phyloP scores from a whole-genome alignment of 2,888 invertebrate species.

The Spisula subtruncata region DNA sequence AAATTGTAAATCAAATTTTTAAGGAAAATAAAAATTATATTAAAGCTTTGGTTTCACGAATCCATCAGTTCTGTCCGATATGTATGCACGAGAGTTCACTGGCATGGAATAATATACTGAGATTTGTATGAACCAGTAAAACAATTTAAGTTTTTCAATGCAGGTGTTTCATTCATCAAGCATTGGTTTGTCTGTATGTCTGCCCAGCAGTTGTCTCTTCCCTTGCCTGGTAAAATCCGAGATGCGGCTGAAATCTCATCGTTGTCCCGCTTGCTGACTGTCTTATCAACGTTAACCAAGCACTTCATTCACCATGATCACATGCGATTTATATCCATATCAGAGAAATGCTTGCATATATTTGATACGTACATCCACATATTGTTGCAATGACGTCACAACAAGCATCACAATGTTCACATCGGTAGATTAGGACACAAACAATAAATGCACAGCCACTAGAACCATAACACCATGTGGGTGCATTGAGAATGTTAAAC shows the following conservation, averaged over 20 bases:
- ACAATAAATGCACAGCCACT: conserved; percentile 25
- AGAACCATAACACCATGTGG: conserved; percentile 9
- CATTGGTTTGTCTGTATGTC: neutral
- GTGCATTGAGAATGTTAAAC: neutral
- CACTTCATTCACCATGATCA: neutral
- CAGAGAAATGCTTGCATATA: neutral
- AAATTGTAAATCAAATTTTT: conserved; percentile 3
- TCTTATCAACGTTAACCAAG: neutral
- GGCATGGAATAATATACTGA: too few species aligned
- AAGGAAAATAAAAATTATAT: conserved; percentile 6
- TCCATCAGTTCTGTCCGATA: neutral
- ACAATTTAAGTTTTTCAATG: neutral
- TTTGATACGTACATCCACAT: conserved; percentile 10
- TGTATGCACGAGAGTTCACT: neutral
- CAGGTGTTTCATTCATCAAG: neutral
- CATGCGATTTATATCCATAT: conserved; percentile 22
- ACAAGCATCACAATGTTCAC: conserved; percentile 18
- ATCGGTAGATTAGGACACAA: conserved; percentile 17
- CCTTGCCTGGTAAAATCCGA: neutral
- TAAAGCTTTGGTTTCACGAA: neutral
- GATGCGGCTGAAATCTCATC: neutral
- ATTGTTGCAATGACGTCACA: conserved; percentile 17
- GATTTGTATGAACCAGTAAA: neutral
- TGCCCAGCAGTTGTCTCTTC: neutral
- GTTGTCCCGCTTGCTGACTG: neutral